Evolutionary conservation across 2,888 invertebrate species (phyloP), one percentile per base, ranked within the genome.

Genomic region (Merodon equestris): DNA sequence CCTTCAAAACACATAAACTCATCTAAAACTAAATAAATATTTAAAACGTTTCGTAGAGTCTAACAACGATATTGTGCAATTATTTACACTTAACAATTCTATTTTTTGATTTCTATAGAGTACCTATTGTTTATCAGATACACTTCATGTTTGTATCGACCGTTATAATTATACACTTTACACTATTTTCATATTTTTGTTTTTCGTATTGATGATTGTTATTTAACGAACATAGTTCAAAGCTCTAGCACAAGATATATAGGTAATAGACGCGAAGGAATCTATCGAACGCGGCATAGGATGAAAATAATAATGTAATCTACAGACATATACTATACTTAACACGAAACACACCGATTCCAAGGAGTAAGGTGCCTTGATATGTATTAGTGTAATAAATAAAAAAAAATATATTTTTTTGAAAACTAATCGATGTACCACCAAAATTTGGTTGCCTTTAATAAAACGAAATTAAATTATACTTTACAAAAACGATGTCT

Each of bases 391-490:
- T 56, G 34, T 17, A 45, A 17, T 42, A 54, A 19, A 9, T 9
- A 19, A 66, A 73, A 47, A 19, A 27, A 27, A 27, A 27, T 27
- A 27, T 27, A 4, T 27, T 27, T 27, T 27, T 57, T 47, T 18
- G 61, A 51, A 40, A 38, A 27, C 48, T 63, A 73, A 63, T 63
- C 63, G 19, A 58, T 77, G 67, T 77, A 77, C 77, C 77, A 73
- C 73, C 73, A 67, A 77, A 44, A 48, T 51, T 61, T 73, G 53
- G 73, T 67, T 73, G 72, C 57, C 63, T 73, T 77, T 27, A 72
- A 68, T 63, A 68, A 67, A 4, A 68, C 34, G 53, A 48, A 54
- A 48, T 63, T 77, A 53, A 67, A 51, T 77, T 77, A 72, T 76
- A 67, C 57, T 51, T 66, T 71, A 61, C 15, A 70, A n/a, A 58